Percentiles rank a stretch among this genome's conserved stretches.
Evolutionary conservation across 1,140 invertebrate genomes (phyloP).

Genomic region (Metaphire vulgaris): DNA sequence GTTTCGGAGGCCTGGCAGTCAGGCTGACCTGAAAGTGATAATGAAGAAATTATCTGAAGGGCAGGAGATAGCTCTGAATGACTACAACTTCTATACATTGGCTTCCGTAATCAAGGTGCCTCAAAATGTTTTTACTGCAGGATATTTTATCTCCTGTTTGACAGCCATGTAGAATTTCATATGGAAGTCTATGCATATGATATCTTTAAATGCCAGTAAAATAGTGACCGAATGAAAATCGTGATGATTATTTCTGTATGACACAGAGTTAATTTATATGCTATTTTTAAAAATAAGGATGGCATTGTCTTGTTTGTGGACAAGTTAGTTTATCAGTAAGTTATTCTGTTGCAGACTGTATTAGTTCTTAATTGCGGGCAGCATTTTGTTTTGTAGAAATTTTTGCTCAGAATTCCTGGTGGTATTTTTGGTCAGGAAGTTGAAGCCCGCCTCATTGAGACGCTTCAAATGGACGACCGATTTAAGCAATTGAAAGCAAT

Average conservation of each 20-base stretch:
- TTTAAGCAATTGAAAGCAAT: conserved; percentile 83
- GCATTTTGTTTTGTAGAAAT: conserved; percentile 56
- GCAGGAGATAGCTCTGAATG: conserved; percentile 90
- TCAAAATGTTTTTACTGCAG: no score
- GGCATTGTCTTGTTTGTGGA: no score
- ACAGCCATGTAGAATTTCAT: no score
- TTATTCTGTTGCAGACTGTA: background rate
- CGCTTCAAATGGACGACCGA: conserved; percentile 64
- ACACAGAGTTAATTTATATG: background rate
- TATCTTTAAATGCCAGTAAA: background rate
- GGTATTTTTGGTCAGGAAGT: conserved; percentile 86
- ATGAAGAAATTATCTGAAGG: conserved; percentile 91
- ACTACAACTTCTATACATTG: conserved; percentile 96
- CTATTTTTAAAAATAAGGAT: no score
- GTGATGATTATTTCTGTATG: background rate
- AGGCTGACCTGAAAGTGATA: conserved; percentile 78
- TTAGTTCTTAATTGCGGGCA: background rate
- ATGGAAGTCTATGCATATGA: background rate
- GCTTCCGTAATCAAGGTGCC: conserved; percentile 84
- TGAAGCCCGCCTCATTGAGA: conserved; percentile 81
- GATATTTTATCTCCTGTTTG: no score
- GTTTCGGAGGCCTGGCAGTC: conserved; percentile 50
- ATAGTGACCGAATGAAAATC: background rate
- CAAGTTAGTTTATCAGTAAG: no score
- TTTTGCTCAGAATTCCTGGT: conserved; percentile 91